Evolutionary conservation across 2,797 vertebrate species (phyloP).

Genomic region (Philypnodon macrostomus): DNA sequence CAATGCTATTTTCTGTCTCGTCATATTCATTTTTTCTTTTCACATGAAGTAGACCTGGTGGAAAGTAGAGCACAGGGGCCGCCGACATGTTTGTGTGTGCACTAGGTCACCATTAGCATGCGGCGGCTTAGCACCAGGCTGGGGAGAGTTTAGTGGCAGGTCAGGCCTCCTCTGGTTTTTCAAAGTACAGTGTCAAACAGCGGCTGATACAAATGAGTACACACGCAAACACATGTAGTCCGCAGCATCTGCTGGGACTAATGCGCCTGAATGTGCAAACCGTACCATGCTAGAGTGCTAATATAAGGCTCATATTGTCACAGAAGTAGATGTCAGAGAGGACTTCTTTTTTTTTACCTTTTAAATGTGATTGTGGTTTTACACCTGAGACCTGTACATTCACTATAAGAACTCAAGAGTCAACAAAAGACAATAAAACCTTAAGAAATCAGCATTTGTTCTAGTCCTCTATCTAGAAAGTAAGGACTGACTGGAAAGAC

Average conservation of each 20-base stretch:
- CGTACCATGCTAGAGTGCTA: conserved; percentile 20
- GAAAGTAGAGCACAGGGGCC: conserved; percentile 54
- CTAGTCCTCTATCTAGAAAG: too few species aligned
- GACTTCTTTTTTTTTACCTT: background rate
- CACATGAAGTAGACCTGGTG: conserved; percentile 16
- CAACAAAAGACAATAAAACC: too few species aligned
- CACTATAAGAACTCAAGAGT: too few species aligned
- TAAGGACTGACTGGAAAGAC: too few species aligned
- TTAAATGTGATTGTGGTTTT: conserved; percentile 6
- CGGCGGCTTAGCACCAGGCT: conserved; percentile 57
- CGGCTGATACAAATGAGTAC: conserved; percentile 53
- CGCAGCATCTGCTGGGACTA: conserved; percentile 42
- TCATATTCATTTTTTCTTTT: conserved; percentile 20
- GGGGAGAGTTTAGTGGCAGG: conserved; percentile 61
- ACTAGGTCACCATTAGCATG: conserved; percentile 63
- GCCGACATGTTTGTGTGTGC: conserved; percentile 58
- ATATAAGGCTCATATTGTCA: conserved; percentile 28
- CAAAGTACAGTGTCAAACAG: conserved; percentile 55
- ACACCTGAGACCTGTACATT: too few species aligned
- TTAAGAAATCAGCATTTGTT: too few species aligned
- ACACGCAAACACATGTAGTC: conserved; percentile 35
- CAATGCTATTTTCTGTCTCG: conserved; percentile 25
- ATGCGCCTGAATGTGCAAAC: conserved; percentile 28
- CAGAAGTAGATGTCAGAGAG: conserved; percentile 8
- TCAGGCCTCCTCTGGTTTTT: conserved; percentile 57